phyloP scores from a whole-genome alignment of 2,113 vertebrate genomes.

The Lontra canadensis region DNA sequence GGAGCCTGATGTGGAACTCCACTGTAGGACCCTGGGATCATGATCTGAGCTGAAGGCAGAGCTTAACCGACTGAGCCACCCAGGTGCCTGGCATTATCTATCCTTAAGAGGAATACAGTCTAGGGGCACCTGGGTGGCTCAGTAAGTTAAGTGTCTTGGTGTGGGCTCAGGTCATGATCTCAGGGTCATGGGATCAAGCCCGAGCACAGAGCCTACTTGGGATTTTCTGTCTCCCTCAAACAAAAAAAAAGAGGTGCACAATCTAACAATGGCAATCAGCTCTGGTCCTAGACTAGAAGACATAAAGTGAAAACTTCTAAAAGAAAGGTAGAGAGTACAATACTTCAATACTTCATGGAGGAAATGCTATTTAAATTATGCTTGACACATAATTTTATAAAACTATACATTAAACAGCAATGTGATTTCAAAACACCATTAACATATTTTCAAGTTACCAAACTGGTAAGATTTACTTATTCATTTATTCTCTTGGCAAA shows the following conservation, averaged over 20 bases:
- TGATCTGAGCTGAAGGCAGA: too few relatives aligned
- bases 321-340: background rate
- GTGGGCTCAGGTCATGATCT: background rate
- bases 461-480: conserved; percentile 28
- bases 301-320: background rate
- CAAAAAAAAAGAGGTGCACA: background rate
- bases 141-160: too few relatives aligned
- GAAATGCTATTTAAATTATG: background rate
- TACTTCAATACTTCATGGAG: background rate
- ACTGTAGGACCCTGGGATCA: too few relatives aligned
- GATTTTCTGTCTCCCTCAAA: background rate
- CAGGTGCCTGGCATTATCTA: too few relatives aligned
- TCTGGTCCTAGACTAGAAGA: background rate
- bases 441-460: background rate
- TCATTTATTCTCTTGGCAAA: background rate
- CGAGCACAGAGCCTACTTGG: background rate
- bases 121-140: too few relatives aligned
- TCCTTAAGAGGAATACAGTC: too few relatives aligned
- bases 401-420: background rate
- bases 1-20: too few relatives aligned
- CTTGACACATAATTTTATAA: background rate
- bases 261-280: background rate
- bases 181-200: background rate
- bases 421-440: conserved; percentile 11
- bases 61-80: too few relatives aligned